Evolutionary conservation across 2,113 vertebrate species (phyloP).

Genomic region (Peucedramus taeniatus): DNA sequence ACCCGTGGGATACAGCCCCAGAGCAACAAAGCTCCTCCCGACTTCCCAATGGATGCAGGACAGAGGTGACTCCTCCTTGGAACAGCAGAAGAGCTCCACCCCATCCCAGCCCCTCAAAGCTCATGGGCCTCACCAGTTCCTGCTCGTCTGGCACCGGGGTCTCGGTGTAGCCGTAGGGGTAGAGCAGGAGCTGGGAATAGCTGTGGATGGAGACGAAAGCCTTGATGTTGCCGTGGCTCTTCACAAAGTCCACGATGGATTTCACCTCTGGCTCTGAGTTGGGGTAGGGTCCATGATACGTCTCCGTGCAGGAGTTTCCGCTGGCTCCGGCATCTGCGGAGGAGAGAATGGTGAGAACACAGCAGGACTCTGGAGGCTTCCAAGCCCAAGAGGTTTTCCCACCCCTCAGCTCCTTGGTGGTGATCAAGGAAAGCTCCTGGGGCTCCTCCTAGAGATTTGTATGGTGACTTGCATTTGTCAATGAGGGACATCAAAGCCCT

Average conservation of each 20-base stretch:
- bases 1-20: rapidly evolving
- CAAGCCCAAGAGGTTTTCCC: neutral
- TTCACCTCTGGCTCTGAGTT: slow-evolving; percentile 89
- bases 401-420: neutral
- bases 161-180: slow-evolving; percentile 85
- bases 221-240: slow-evolving; percentile 83
- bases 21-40: neutral
- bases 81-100: neutral
- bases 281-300: slow-evolving; percentile 77
- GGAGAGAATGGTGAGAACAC: neutral
- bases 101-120: neutral
- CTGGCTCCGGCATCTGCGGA: slow-evolving; percentile 81
- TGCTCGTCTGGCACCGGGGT: slow-evolving; percentile 42
- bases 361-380: neutral
- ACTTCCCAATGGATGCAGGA: neutral
- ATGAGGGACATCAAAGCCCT: neutral
- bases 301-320: slow-evolving; percentile 77
- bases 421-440: neutral
- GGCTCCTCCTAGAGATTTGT: neutral
- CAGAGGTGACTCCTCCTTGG: neutral
- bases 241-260: slow-evolving; percentile 92
- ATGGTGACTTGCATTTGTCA: neutral
- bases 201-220: slow-evolving; percentile 92
- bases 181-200: slow-evolving; percentile 93
- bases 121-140: slow-evolving; percentile 79